Conservation (phyloP, 2,888 invertebrate genomes). For the Eucera pruinosa region DNA sequence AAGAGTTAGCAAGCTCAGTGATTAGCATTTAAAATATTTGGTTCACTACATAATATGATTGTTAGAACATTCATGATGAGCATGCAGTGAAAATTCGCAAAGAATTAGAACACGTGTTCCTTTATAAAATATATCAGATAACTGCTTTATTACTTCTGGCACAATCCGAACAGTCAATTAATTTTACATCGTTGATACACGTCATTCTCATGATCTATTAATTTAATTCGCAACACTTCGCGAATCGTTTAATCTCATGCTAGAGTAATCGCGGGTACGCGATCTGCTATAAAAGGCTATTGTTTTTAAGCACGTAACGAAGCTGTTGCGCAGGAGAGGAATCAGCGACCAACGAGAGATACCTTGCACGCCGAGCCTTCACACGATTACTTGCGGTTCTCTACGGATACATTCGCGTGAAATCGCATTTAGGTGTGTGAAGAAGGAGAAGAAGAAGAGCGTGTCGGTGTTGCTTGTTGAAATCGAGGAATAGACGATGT, state of each 20-base stretch:
- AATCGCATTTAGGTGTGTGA: neutral
- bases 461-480: neutral
- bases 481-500: conserved; percentile 4
- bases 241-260: neutral
- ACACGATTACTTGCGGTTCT: neutral
- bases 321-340: neutral
- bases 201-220: too few species aligned
- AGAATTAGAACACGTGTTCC: too few species aligned
- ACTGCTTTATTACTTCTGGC: too few species aligned
- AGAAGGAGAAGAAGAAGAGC: neutral
- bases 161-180: too few species aligned
- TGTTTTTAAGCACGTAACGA: neutral
- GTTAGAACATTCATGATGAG: too few species aligned
- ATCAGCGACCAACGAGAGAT: neutral
- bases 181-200: neutral
- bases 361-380: neutral
- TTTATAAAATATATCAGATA: too few species aligned
- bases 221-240: neutral
- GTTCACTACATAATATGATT: too few species aligned
- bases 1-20: too few species aligned
- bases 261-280: neutral
- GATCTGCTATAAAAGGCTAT: neutral
- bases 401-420: neutral
- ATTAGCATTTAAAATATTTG: too few species aligned
- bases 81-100: too few species aligned